These are phyloP conservation scores for Eupithecia tripunctaria DNA, from an alignment of 2,888 invertebrate species.

Conservation along the genomic window DNA sequence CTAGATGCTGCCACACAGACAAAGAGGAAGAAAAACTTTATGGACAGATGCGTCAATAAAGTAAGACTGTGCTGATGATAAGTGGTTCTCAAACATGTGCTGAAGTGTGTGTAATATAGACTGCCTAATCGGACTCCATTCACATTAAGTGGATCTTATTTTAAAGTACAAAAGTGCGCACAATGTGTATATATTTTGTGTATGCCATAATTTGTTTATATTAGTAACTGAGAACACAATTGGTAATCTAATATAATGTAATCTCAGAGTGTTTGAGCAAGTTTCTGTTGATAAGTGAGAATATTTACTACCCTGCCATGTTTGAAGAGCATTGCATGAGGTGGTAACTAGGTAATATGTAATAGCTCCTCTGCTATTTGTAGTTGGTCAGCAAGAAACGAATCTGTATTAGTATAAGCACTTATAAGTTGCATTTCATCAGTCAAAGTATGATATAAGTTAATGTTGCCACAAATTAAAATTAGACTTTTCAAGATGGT, in stretches of 20 bases:
- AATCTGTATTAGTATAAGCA: slow-evolving; percentile 6
- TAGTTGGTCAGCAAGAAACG: slow-evolving; percentile 70
- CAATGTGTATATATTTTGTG: slow-evolving; percentile 80
- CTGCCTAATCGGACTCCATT: slow-evolving; percentile 74
- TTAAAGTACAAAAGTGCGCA: slow-evolving; percentile 82
- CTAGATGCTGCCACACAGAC: slow-evolving; percentile 84
- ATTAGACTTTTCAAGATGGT: background rate
- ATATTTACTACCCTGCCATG: slow-evolving; percentile 72
- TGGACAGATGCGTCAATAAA: slow-evolving; percentile 93
- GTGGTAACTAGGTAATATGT: slow-evolving; percentile 55
- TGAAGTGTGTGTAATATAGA: slow-evolving; percentile 73
- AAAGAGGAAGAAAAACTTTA: slow-evolving; percentile 91
- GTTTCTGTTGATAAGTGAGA: slow-evolving; percentile 62
- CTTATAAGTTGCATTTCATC: slow-evolving; percentile 10
- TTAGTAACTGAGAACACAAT: slow-evolving; percentile 57
- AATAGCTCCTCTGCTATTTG: slow-evolving; percentile 72
- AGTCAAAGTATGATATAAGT: background rate
- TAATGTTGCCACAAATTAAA: slow-evolving; percentile 13
- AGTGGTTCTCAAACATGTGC: slow-evolving; percentile 51
- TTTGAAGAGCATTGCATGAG: slow-evolving; percentile 75
- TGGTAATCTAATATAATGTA: slow-evolving; percentile 72
- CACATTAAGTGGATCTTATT: slow-evolving; percentile 75
- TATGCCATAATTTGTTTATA: slow-evolving; percentile 69
- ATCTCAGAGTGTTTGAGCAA: slow-evolving; percentile 78
- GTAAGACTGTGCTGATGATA: slow-evolving; percentile 88